Evolutionary conservation across 2,113 vertebrate genomes (phyloP).

Genomic region (Cavia porcellus): DNA sequence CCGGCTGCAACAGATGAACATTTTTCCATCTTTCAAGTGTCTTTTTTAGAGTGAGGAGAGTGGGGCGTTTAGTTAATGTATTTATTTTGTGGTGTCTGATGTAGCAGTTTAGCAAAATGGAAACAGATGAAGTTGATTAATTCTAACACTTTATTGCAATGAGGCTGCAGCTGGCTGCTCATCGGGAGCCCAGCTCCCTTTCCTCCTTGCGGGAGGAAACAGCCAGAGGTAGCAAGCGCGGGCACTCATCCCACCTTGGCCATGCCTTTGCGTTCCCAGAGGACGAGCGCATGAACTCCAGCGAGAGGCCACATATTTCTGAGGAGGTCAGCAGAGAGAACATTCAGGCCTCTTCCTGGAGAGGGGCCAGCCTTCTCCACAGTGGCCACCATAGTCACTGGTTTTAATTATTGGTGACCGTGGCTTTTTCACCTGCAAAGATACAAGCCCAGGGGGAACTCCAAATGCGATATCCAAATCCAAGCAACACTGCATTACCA

Average conservation of each 20-base stretch:
- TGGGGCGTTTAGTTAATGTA: constrained; percentile 71
- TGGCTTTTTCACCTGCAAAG: constrained; percentile 14
- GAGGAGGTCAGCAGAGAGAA: background rate
- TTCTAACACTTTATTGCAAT: constrained; percentile 38
- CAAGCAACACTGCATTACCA: background rate
- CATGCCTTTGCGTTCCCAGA: background rate
- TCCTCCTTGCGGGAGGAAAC: background rate
- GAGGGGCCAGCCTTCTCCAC: background rate
- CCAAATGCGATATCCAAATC: constrained; percentile 18
- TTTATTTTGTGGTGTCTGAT: constrained; percentile 63
- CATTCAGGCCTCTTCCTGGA: background rate
- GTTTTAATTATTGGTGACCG: background rate
- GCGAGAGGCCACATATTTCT: background rate
- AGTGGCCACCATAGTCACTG: background rate
- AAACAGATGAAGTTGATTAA: constrained; percentile 71
- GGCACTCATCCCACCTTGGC: background rate
- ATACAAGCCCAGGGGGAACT: background rate
- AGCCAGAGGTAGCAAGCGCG: background rate
- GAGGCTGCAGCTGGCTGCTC: background rate
- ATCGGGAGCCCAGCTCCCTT: background rate
- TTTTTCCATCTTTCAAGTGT: constrained; percentile 56
- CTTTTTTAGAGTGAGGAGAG: constrained; percentile 65
- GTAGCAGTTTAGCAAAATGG: constrained; percentile 53
- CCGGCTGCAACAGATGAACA: background rate
- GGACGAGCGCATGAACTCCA: background rate